These are phyloP conservation scores for Conopomorpha cramerella DNA, from an alignment of 1,140 invertebrate species.

Conservation along the genomic window DNA sequence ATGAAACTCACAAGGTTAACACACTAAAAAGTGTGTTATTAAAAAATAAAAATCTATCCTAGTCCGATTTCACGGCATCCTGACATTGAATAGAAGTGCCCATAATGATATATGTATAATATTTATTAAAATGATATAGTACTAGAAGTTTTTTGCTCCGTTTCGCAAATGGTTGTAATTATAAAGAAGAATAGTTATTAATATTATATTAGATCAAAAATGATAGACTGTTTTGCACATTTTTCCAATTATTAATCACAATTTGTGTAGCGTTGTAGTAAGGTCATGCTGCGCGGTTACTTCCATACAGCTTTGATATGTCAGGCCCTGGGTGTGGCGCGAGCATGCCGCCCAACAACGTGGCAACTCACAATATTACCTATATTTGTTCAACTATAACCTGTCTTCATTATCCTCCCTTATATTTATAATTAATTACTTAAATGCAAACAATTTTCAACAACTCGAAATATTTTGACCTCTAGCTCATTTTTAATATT, in stretches of 20 bases:
- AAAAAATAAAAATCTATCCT: too few species aligned
- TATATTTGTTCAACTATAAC: too few species aligned
- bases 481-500: conserved; percentile 53
- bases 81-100: conserved; percentile 31
- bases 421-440: too few species aligned
- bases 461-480: conserved; percentile 48
- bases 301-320: conserved; percentile 43
- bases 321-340: conserved; percentile 16
- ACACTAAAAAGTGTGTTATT: too few species aligned
- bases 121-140: conserved; percentile 23
- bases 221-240: conserved; percentile 52
- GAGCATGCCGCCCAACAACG: conserved; percentile 19
- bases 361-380: conserved; percentile 16
- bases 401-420: too few species aligned
- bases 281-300: conserved; percentile 1
- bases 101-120: conserved; percentile 29
- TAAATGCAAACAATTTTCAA: neutral
- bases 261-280: conserved; percentile 18
- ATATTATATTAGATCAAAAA: conserved; percentile 46
- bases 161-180: conserved; percentile 55
- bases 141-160: conserved; percentile 50
- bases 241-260: conserved; percentile 25
- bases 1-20: too few species aligned
- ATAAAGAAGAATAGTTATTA: conserved; percentile 37
- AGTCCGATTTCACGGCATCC: conserved; percentile 37